Base-by-base conservation (phyloP, 2,888 invertebrate species). In the Sphaerophoria taeniata region DNA sequence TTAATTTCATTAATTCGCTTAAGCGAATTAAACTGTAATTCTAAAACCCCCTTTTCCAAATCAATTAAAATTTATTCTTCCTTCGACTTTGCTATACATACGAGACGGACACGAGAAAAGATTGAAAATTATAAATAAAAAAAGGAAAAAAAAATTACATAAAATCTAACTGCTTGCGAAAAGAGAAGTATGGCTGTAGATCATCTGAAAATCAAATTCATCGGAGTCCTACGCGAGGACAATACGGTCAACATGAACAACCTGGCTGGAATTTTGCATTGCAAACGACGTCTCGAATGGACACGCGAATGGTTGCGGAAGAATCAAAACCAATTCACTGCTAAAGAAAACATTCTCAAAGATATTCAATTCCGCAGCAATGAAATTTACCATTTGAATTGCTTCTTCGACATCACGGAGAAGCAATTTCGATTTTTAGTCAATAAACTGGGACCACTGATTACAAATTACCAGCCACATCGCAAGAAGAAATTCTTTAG, bases 371-470 rank as follows among this genome's bases (percentile, higher is more conserved):
- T 90, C 70, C 90, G 91, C 67, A 90, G 89, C 80, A 90, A 90
- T 47, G 91, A 91, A 84, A 90, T 89, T 79, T 91, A 91, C 75
- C 90, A 91, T 87, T 88, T 91, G 80, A 91, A 91, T 89, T 90
- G 90, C 79, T 91, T 90, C 87, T 90, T 91, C 81, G 90, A 90
- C 87, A 91, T 91, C 86, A 91, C 91, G n/a, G 91, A 91, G 70
- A 89, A 90, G 77, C 91, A 91, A 76, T 91, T 91, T 87, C 89
- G 90, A n/a, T 89, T 89, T 88, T 88, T 91, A 83, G 91, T 91
- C 16, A 90, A 89, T 67, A 91, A 90, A 81, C 84, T 91, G 83
- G 90, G 89, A 83, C 90, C 91, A 63, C 89, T 90, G 61, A 91
- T 91, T 55, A 90, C 90, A 84, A 89, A 90, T 77, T 91, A 90